Base-by-base conservation (phyloP, 2,113 vertebrate species). In the Callopanchax toddi region DNA sequence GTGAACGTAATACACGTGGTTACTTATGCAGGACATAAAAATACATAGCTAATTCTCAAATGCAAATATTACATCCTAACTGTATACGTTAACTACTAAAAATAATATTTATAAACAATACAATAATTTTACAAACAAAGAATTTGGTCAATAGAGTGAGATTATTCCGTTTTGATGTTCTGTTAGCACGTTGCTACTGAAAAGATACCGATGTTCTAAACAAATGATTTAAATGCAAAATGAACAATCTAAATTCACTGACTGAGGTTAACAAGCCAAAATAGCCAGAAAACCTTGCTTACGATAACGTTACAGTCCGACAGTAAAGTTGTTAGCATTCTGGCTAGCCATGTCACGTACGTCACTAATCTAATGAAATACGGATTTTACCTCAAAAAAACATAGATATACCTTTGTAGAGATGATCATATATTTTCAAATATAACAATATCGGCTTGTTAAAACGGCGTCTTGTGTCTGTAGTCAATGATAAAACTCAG, bases 381-480 rank as follows among this genome's bases (percentile, higher is more conserved):
- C 32, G 8, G 8, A 5, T 8, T 45, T 39, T 4, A 53, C 20
- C 2, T 0, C 6, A 1, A 10, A 7, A 63, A 53, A 36, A 32
- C 5, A 6, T 6, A n/a, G 1, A 32, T 67, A 44, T 61, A 88
- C 80, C 82, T 65, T 29, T 17, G 5, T 15, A 36, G n/a, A 46
- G 26, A 54, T 7, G 49, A 3, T 53, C 21, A 3, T 46, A 1
- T 39, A 10, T 32, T 45, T 60, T 13, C 34, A 1, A 37, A 53
- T 58, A 0, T 29, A 13, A 53, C 0, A 1, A 15, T 16, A 55
- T 34, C 2, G 1, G 8, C 15, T 8, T 2, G 37, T 50, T 55
- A 40, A 67, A 4, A 0, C 1, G 11, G 40, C 5, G 3, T 37
- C 1, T 26, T 16, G 4, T 43, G 10, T 5, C 20, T 29, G 8